Percentiles rank a stretch among this genome's conserved stretches.
phyloP scores from a whole-genome alignment of 2,888 invertebrate species.

The Acanthacorydalis orientalis region DNA sequence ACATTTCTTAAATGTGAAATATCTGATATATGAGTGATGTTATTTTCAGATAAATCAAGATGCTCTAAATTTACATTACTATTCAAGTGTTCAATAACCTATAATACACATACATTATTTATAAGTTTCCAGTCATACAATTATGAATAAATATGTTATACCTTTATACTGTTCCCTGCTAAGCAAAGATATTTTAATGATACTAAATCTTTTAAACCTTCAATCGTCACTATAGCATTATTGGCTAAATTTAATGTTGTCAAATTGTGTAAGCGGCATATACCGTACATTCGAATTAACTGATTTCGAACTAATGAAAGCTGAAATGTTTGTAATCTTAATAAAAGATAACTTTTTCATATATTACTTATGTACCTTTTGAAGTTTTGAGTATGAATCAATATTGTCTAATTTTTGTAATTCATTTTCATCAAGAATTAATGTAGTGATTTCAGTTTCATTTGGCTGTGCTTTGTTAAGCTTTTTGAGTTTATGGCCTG shows the following conservation, averaged over 20 bases:
- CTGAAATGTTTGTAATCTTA: constrained; percentile 31
- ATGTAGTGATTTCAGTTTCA: constrained; percentile 48
- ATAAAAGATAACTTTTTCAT: neutral
- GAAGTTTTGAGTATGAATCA: constrained; percentile 61
- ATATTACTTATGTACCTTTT: constrained; percentile 37
- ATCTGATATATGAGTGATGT: constrained; percentile 69
- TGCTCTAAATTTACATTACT: constrained; percentile 65
- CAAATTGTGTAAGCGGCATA: constrained; percentile 62
- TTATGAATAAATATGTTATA: constrained; percentile 16
- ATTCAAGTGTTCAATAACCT: constrained; percentile 77
- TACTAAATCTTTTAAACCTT: constrained; percentile 71
- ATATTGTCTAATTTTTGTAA: constrained; percentile 75
- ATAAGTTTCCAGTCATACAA: neutral
- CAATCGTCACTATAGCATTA: constrained; percentile 77
- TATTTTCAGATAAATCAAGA: constrained; percentile 79
- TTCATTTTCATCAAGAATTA: constrained; percentile 75
- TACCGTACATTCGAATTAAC: constrained; percentile 72
- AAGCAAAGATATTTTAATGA: constrained; percentile 69
- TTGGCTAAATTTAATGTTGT: constrained; percentile 69
- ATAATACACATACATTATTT: constrained; percentile 13
- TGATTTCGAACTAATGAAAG: constrained; percentile 74
- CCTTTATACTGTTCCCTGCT: constrained; percentile 80
- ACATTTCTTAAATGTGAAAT: constrained; percentile 65
- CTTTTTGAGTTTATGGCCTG: constrained; percentile 66
- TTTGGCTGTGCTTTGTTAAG: constrained; percentile 54